Evolutionary conservation across 2,113 vertebrate species (phyloP).

Genomic region (Paramisgurnus dabryanus): DNA sequence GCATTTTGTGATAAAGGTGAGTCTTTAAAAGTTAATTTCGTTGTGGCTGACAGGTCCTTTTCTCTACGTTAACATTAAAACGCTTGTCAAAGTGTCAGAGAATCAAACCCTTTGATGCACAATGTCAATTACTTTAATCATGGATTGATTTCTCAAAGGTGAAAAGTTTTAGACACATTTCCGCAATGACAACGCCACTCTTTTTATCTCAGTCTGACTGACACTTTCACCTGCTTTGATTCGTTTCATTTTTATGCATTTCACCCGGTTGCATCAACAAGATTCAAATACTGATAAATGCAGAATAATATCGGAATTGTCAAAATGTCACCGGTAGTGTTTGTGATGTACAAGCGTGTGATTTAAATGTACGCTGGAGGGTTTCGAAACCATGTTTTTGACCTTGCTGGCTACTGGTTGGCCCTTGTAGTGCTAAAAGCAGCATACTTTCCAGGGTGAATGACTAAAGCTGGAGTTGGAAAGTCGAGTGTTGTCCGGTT

Average conservation of each 20-base stretch:
- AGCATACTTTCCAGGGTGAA: slow-evolving; percentile 5
- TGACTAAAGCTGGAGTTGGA: slow-evolving; percentile 5
- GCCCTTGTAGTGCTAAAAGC: background rate
- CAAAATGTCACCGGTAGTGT: slow-evolving; percentile 40
- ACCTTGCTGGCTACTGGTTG: background rate
- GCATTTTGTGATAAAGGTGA: background rate
- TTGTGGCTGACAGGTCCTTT: slow-evolving; percentile 1
- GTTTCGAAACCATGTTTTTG: background rate
- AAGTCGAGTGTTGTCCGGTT: background rate
- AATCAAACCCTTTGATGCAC: slow-evolving; percentile 36
- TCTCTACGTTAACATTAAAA: slow-evolving; percentile 7
- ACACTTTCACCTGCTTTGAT: slow-evolving; percentile 43
- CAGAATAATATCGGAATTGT: slow-evolving; percentile 48
- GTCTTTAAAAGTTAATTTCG: slow-evolving; percentile 22
- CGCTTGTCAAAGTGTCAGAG: slow-evolving; percentile 39
- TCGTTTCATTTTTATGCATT: slow-evolving; percentile 39
- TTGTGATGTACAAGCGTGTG: background rate
- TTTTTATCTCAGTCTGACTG: slow-evolving; percentile 31
- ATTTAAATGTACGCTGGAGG: background rate
- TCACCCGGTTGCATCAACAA: slow-evolving; percentile 58
- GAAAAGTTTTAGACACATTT: slow-evolving; percentile 23
- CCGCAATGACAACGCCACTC: slow-evolving; percentile 33
- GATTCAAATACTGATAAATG: slow-evolving; percentile 45
- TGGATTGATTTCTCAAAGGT: slow-evolving; percentile 54
- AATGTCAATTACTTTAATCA: slow-evolving; percentile 56